phyloP scores from a whole-genome alignment of 1,140 invertebrate species.

The Microplitis mediator region DNA sequence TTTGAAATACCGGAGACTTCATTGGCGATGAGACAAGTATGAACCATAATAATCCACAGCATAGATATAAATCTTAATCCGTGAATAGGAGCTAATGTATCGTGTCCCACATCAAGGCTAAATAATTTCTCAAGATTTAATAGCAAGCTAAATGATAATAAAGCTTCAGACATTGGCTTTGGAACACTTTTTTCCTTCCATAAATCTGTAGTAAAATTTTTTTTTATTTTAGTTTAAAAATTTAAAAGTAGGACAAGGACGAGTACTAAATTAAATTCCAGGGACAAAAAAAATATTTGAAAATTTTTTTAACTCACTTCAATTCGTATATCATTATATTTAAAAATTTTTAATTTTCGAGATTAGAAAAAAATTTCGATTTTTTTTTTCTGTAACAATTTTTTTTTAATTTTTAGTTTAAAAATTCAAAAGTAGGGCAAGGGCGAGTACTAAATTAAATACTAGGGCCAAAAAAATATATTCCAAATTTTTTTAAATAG shows the following conservation, averaged over 20 bases:
- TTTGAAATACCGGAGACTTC: slow-evolving; percentile 49
- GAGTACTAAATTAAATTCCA: too few relatives aligned
- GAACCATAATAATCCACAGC: slow-evolving; percentile 56
- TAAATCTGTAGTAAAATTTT: slow-evolving; percentile 34
- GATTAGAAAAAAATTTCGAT: too few relatives aligned
- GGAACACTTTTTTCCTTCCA: slow-evolving; percentile 36
- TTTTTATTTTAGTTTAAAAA: slow-evolving; percentile 3
- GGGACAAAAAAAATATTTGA: too few relatives aligned
- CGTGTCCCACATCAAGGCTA: slow-evolving; percentile 46
- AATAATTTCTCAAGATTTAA: slow-evolving; percentile 45
- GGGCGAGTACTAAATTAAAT: too few relatives aligned
- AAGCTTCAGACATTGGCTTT: slow-evolving; percentile 42
- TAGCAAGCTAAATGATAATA: slow-evolving; percentile 47
- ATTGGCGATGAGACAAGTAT: slow-evolving; percentile 52
- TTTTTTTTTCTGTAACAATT: too few relatives aligned
- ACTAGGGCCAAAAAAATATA: too few relatives aligned
- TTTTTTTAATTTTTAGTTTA: too few relatives aligned
- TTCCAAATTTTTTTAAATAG: too few relatives aligned
- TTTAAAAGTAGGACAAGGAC: neutral
- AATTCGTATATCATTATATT: too few relatives aligned
- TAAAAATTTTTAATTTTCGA: too few relatives aligned
- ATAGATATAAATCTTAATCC: slow-evolving; percentile 55
- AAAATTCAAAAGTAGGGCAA: too few relatives aligned
- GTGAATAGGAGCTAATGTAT: slow-evolving; percentile 56
- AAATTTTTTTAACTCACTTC: too few relatives aligned